A percentile compares a stretch with the other conserved stretches of the same genome.
Evolutionary conservation across 2,888 invertebrate species (phyloP).

Genomic region (Callyntrura guangdongensis): DNA sequence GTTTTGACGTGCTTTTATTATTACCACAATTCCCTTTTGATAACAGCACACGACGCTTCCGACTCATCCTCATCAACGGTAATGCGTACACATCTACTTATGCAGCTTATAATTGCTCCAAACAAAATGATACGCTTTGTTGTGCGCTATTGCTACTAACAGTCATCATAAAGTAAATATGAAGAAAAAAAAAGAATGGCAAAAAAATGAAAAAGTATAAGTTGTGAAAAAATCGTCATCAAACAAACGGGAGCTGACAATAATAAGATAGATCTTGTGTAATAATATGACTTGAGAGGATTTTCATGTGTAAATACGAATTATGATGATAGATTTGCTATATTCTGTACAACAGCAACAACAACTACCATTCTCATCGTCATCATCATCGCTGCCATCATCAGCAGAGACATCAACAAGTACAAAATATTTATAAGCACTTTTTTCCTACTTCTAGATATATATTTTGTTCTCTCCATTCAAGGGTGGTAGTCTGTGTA

Average conservation of each 20-base stretch:
- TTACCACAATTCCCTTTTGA: not conserved
- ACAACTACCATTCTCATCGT: slow-evolving; percentile 37
- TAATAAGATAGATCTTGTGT: slow-evolving; percentile 79
- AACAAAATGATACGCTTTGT: not conserved
- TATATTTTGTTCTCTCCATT: not conserved
- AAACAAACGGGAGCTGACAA: slow-evolving; percentile 78
- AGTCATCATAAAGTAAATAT: slow-evolving; percentile 47
- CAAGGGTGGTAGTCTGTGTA: slow-evolving; percentile 48
- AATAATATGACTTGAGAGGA: slow-evolving; percentile 79
- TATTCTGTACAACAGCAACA: slow-evolving; percentile 72
- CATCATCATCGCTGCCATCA: slow-evolving; percentile 58
- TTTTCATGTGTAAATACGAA: slow-evolving; percentile 79
- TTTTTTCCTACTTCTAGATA: not conserved
- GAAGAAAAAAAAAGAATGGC: slow-evolving; percentile 57
- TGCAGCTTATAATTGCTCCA: not conserved
- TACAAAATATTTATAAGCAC: slow-evolving; percentile 66
- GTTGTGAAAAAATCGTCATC: slow-evolving; percentile 58
- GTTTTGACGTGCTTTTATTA: slow-evolving; percentile 25
- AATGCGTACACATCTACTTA: not conserved
- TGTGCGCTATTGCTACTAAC: not conserved
- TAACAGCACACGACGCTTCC: not conserved
- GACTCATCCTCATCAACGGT: not conserved
- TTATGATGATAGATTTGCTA: slow-evolving; percentile 78
- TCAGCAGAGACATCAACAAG: slow-evolving; percentile 69
- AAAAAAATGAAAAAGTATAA: slow-evolving; percentile 11